Evolutionary conservation across 2,888 invertebrate species (phyloP), one percentile per base, ranked within the genome.

Genomic region (Galerucella calmariensis): DNA sequence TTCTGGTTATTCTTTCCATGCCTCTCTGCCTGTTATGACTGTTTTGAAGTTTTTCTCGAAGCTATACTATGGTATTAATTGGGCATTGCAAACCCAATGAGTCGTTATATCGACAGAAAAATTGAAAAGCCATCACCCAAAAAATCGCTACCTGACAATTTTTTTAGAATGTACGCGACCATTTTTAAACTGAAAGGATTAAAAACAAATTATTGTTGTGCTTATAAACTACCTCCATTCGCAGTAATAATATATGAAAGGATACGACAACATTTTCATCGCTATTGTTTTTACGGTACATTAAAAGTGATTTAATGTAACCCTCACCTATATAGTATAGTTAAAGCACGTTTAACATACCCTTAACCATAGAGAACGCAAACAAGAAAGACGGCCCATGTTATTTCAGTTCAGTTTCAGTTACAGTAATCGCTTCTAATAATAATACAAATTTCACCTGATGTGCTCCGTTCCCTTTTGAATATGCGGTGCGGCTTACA

Each of bases 381-480:
- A 62, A 62, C 41, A 62, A n/a, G 62, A n/a, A 62, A 62, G 62
- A 41, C 62, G 62, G 62, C n/a, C 62, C 62, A 14, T 62, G 62
- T 41, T 41, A 62, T 62, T 41, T 62, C 41, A 62, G 35, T 62
- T 62, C 62, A 62, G 62, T 62, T 62, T 62, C 62, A 41, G 62
- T 62, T 41, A 35, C 62, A 62, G 62, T 62, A 62, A 62, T 62
- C 62, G 62, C 41, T 62, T 41, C 62, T 62, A 62, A 62, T 62
- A 62, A 62, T 62, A 62, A 62, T 62, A 62, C 62, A 62, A 62
- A 62, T 62, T 62, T 41, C 62, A 62, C 62, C 62, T 62, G 62
- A 62, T 62, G 62, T 62, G 35, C 62, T 62, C 35, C 41, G 62
- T 62, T 62, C 62, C 35, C 62, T 16, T 35, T 44, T 62, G 62